Base-by-base conservation (phyloP, 2,113 vertebrate genomes). In the Channa argus region DNA sequence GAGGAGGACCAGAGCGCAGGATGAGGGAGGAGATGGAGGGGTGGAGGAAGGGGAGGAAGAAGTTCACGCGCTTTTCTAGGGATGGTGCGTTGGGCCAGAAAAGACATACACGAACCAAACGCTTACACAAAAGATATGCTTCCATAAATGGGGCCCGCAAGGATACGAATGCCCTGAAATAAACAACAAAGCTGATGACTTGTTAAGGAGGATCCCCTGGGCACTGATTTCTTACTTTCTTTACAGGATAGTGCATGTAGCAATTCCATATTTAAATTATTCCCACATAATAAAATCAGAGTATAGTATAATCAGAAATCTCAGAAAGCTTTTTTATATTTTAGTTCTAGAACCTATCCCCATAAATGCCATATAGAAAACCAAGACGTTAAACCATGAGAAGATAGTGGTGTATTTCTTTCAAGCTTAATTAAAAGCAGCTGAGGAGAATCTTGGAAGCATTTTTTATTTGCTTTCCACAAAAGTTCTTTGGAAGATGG, bases 1-100 rank as follows among this genome's bases (percentile, higher is more conserved):
- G 75, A 87, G 72, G 79, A 89, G 85, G 79, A 86, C 75, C 79
- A 67, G 73, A 83, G 77, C 80, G 84, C 78, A 76, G 77, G 62
- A 58, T 0, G 58, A 74, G 66, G 62, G 52, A 41, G 63, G 77
- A 38, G 71, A 56, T 8, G 59, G 38, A 33, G 39, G n/a, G 6
- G 52, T 43, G 41, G 74, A 41, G 15, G 61, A 52, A 15, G 65
- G 52, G 41, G 63, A 61, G 64, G 37, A 12, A 59, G 46, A 5
- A 50, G 79, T 88, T 80, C 74, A 69, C 55, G 74, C 71, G 86
- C 70, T 13, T 70, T 9, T 41, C 36, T 7, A 41, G 36, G n/a
- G 33, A 45, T 11, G 64, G 47, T 65, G 14, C 44, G 45, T 3
- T n/a, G 64, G 7, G 9, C 37, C 11, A 1, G 3, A 61, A 53